Evolutionary conservation across 2,797 vertebrate genomes (phyloP).

Genomic region (Ispidina picta): DNA sequence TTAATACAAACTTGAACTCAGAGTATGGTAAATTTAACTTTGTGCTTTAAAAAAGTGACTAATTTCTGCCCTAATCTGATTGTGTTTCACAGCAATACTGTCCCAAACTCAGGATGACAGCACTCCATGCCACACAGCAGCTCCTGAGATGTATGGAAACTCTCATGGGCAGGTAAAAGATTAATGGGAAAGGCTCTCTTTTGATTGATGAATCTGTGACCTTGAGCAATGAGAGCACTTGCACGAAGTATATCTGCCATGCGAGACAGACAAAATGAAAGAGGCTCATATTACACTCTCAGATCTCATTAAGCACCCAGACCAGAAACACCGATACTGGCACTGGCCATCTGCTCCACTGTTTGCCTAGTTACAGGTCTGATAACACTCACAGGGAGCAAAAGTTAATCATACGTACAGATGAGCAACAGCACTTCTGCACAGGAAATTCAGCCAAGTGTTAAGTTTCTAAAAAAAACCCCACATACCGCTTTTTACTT

Average conservation of each 20-base stretch:
- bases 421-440: slow-evolving; percentile 40
- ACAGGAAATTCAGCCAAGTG: slow-evolving; percentile 51
- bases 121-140: not conserved
- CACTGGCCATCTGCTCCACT: slow-evolving; percentile 56
- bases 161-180: slow-evolving; percentile 35
- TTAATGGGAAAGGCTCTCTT: slow-evolving; percentile 29
- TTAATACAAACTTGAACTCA: not conserved
- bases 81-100: not conserved
- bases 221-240: slow-evolving; percentile 49
- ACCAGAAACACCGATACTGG: slow-evolving; percentile 46
- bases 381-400: slow-evolving; percentile 48
- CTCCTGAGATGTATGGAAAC: not conserved
- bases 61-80: not conserved
- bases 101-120: not conserved
- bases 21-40: not conserved
- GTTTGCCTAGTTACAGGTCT: slow-evolving; percentile 60
- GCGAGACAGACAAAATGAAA: slow-evolving; percentile 53
- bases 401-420: slow-evolving; percentile 42
- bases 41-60: not conserved
- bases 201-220: slow-evolving; percentile 62
- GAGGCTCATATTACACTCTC: slow-evolving; percentile 56
- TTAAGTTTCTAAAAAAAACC: slow-evolving; percentile 52
- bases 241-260: slow-evolving; percentile 36
- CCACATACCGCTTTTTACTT: slow-evolving; percentile 19
- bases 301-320: slow-evolving; percentile 60